Conservation (phyloP, 1,140 invertebrate genomes). For the Brachionus calyciflorus region DNA sequence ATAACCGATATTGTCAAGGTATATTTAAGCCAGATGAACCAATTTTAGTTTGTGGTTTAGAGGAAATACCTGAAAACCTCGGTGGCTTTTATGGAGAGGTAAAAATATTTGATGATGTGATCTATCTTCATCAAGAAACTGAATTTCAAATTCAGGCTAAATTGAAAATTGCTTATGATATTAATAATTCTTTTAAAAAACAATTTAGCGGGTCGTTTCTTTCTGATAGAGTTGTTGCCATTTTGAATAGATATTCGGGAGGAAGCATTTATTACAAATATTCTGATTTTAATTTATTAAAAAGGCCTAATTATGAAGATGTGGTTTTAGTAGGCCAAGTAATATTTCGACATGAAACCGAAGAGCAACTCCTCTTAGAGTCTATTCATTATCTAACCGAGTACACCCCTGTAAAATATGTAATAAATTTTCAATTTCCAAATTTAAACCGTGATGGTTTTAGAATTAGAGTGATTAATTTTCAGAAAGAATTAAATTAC, state of each 20-base stretch:
- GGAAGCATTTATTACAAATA: slow-evolving; percentile 2
- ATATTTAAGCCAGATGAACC: not conserved
- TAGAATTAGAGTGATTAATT: not conserved
- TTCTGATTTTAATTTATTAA: slow-evolving; percentile 15
- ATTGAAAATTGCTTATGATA: not conserved
- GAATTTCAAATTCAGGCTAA: not conserved
- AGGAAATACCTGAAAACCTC: not conserved
- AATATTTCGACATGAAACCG: slow-evolving; percentile 5
- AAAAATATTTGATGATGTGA: not conserved
- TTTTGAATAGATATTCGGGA: not conserved
- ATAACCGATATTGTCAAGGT: no score
- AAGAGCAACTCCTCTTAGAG: not conserved
- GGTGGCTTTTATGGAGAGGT: not conserved
- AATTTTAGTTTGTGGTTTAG: not conserved
- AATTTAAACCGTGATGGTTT: not conserved
- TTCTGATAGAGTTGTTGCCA: not conserved
- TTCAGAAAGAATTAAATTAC: not conserved
- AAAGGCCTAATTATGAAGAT: not conserved
- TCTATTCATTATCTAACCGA: not conserved
- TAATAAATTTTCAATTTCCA: not conserved
- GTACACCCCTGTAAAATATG: not conserved
- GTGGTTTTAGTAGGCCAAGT: not conserved
- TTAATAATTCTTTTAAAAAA: slow-evolving; percentile 1
- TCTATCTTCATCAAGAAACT: not conserved
- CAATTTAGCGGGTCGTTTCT: no score